Conservation (phyloP, 2,797 vertebrate species). For the Sebastes cheni region DNA sequence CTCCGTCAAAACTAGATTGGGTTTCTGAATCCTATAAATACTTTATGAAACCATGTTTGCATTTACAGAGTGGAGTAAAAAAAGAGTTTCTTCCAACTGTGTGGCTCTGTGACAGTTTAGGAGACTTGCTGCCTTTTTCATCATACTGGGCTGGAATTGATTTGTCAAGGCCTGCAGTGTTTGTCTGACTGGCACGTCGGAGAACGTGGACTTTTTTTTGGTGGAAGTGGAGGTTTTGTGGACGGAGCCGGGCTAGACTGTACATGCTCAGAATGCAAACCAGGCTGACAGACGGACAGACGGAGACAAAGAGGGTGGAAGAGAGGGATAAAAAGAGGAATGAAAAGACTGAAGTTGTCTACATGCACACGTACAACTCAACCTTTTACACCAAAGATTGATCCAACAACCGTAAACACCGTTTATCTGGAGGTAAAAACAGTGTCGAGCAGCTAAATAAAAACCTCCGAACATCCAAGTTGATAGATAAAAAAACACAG, state of each 20-base stretch:
- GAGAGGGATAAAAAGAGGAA: not conserved
- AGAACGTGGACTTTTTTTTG: not conserved
- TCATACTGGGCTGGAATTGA: conserved; percentile 61
- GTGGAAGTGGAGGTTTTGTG: conserved; percentile 3
- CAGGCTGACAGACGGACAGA: not conserved
- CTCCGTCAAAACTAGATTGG: conserved; percentile 23
- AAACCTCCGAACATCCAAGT: not conserved
- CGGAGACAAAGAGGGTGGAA: not conserved
- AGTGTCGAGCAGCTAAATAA: not conserved
- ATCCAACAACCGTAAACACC: not conserved
- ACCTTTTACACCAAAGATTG: not conserved
- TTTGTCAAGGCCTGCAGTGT: conserved; percentile 60
- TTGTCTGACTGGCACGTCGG: conserved; percentile 48
- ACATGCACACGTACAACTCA: not conserved
- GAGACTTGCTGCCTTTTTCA: conserved; percentile 62
- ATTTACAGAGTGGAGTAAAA: conserved; percentile 28
- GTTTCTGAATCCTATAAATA: conserved; percentile 34
- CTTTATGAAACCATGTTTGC: conserved; percentile 52
- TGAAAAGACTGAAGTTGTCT: not conserved
- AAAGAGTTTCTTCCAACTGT: conserved; percentile 10
- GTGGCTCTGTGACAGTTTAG: conserved; percentile 34
- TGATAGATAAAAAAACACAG: not conserved
- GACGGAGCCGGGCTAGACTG: conserved; percentile 31
- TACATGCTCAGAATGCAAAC: conserved; percentile 62
- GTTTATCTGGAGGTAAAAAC: not conserved